Base-by-base conservation (phyloP, 2,113 vertebrate species). In the Herpailurus yagouaroundi region DNA sequence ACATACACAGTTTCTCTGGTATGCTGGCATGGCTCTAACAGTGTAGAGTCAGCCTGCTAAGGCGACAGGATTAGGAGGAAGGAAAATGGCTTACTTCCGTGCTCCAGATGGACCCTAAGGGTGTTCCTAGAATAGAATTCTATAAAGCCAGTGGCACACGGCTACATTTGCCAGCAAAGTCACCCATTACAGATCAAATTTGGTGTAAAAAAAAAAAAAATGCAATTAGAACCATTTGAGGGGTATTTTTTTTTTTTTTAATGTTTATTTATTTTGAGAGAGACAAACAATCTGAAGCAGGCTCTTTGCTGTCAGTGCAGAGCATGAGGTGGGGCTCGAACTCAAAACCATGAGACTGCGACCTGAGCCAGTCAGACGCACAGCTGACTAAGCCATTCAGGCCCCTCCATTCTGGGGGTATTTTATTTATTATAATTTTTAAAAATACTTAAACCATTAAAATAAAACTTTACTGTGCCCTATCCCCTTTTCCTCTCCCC, bases 371-470 rank as follows among this genome's bases (percentile, higher is more conserved):
- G 21, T 60, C 21, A 60, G 57, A 60, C 21, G 9, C 57, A 5
- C 18, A 60, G 25, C 57, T 7, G 21, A 60, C 57, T 9, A 60
- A 60, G 57, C 57, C 57, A 60, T 8, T 18, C 57, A 60, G 21
- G 8, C 19, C 21, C 57, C 21, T 60, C 57, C 57, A 60, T 60
- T 60, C 57, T 19, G 33, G 27, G 52, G 21, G 11, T 79, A 48
- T 48, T 89, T 94, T 66, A 79, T 83, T 85, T 88, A 83, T 83
- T 87, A 71, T 87, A 25, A 48, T 41, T 95, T 93, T 55, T 23
- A 5, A 15, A 81, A 93, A 87, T 84, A 66, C 5, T 50, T 80
- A n/a, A 84, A 16, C 36, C 31, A 76, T 92, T 93, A 68, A 27
- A 76, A 89, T 86, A 45, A 77, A 63, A 69, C 57, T 57, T 86